phyloP scores from a whole-genome alignment of 2,113 vertebrate genomes.

The Podarcis raffonei region DNA sequence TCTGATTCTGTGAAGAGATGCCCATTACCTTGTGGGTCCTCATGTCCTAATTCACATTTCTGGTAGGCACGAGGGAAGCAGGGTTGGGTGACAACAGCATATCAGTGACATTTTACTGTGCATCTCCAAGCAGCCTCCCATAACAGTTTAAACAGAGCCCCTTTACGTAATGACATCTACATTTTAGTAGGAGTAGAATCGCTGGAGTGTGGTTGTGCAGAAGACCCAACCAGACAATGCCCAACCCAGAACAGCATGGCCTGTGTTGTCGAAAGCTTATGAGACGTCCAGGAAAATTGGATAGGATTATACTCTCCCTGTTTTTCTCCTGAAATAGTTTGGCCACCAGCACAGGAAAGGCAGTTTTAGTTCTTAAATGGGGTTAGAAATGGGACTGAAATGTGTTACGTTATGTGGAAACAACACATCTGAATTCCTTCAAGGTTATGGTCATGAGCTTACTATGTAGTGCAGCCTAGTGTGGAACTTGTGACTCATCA shows the following conservation, averaged over 20 bases:
- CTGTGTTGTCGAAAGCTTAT: neutral
- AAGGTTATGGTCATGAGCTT: neutral
- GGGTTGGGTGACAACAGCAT: neutral
- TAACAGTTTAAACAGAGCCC: neutral
- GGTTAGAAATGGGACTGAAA: neutral
- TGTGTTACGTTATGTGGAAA: neutral
- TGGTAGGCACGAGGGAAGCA: neutral
- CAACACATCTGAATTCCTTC: neutral
- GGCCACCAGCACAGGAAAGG: neutral
- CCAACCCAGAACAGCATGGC: too few species aligned
- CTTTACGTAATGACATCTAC: neutral
- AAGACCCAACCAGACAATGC: neutral
- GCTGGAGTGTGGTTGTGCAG: neutral
- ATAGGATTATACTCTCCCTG: neutral
- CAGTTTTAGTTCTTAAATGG: neutral
- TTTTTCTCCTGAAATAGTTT: neutral
- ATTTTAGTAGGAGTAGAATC: neutral
- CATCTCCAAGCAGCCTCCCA: neutral
- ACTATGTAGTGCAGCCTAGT: neutral
- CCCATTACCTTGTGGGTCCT: neutral
- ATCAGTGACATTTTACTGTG: neutral
- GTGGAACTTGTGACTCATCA: neutral
- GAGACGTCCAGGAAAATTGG: neutral
- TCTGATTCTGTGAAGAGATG: too few species aligned
- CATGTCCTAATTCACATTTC: neutral